These are phyloP conservation scores for Pachypsylla venusta DNA, from an alignment of 1,140 invertebrate genomes.

Conservation along the genomic window DNA sequence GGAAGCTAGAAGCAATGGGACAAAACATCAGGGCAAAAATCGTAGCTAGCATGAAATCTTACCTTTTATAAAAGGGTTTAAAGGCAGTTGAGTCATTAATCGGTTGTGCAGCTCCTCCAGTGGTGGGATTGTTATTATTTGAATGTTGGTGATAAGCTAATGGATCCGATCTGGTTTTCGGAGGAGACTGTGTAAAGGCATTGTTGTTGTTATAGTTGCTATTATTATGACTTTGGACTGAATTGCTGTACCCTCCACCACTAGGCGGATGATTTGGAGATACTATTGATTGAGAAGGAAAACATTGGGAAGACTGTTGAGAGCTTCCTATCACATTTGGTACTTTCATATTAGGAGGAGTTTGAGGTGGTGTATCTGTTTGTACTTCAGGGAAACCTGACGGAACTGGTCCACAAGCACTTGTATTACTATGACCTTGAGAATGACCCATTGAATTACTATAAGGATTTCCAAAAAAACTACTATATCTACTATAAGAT, in stretches of 20 bases:
- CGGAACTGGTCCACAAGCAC: background rate
- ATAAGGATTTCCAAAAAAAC: constrained; percentile 28
- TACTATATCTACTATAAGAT: constrained; percentile 34
- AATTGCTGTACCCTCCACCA: background rate
- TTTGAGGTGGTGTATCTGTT: constrained; percentile 82
- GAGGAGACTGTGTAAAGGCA: constrained; percentile 15
- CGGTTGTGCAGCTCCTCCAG: constrained; percentile 33
- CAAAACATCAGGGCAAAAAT: too few relatives aligned
- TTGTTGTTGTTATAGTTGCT: constrained; percentile 10
- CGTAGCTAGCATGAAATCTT: too few relatives aligned
- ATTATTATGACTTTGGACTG: background rate
- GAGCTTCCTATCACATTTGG: constrained; percentile 40
- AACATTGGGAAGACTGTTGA: background rate
- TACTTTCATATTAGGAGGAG: constrained; percentile 79
- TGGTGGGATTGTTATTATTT: constrained; percentile 18
- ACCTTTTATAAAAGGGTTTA: constrained; percentile 81
- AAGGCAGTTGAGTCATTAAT: constrained; percentile 45
- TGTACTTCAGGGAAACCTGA: constrained; percentile 67
- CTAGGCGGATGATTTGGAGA: background rate
- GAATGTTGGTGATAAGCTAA: constrained; percentile 15
- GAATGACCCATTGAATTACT: constrained; percentile 10
- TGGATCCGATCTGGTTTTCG: constrained; percentile 15
- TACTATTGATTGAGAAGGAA: constrained; percentile 1
- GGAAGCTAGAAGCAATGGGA: too few relatives aligned
- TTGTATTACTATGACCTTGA: constrained; percentile 3